Conservation (phyloP, 2,888 invertebrate genomes). For the Melipona beecheii region DNA sequence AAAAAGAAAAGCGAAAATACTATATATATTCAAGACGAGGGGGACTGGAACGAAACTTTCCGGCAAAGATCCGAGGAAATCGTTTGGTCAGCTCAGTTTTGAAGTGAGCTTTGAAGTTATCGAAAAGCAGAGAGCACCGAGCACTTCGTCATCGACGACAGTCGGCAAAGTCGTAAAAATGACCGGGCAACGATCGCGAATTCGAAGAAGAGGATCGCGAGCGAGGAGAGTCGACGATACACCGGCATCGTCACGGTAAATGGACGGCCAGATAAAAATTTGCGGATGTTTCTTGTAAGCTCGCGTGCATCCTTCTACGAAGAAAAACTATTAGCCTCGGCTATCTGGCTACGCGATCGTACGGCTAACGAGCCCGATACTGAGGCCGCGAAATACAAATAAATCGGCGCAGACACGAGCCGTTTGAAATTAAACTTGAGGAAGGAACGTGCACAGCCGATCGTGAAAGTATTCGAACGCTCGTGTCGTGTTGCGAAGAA, state of each 20-base stretch:
- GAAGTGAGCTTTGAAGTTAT: background rate
- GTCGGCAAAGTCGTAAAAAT: background rate
- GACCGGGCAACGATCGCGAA: background rate
- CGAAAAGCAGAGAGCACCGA: background rate
- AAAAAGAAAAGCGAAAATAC: background rate
- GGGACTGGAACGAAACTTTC: background rate
- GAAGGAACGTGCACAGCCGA: too few species aligned
- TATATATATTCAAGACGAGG: background rate
- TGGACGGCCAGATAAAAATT: constrained; percentile 50
- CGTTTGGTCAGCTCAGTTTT: background rate
- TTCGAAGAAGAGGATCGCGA: background rate
- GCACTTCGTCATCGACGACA: constrained; percentile 1
- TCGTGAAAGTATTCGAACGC: too few species aligned
- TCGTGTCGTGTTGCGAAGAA: too few species aligned
- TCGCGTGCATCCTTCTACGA: constrained; percentile 59
- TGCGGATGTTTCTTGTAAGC: constrained; percentile 49
- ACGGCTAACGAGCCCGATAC: constrained; percentile 55
- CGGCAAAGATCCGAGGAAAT: background rate
- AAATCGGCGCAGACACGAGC: constrained; percentile 34
- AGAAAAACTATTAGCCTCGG: constrained; percentile 54
- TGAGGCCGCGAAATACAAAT: constrained; percentile 49
- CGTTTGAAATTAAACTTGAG: too few species aligned
- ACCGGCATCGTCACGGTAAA: constrained; percentile 58
- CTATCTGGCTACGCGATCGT: constrained; percentile 60
- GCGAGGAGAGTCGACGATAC: constrained; percentile 26